phyloP scores from a whole-genome alignment of 2,113 vertebrate genomes.

The Oncorhynchus kisutch region DNA sequence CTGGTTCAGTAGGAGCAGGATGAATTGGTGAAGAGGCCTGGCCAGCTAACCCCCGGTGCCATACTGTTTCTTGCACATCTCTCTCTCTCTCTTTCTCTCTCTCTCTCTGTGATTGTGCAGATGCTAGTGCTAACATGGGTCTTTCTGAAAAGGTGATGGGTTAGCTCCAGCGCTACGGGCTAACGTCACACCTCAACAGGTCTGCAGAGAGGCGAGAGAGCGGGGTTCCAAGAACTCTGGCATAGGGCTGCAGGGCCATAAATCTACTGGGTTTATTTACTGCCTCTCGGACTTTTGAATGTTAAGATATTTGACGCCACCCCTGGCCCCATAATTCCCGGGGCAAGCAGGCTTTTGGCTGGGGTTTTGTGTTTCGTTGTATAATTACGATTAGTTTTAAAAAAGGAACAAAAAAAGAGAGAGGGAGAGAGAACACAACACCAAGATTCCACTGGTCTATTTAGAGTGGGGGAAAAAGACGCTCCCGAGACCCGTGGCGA shows the following conservation, averaged over 20 bases:
- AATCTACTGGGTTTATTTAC: slow-evolving; percentile 97
- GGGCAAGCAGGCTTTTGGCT: slow-evolving; percentile 88
- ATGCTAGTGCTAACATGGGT: slow-evolving; percentile 51
- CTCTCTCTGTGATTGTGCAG: slow-evolving; percentile 49
- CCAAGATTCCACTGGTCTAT: slow-evolving; percentile 52
- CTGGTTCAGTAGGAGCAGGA: slow-evolving; percentile 63
- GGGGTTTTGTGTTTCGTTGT: slow-evolving; percentile 89
- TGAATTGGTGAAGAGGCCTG: slow-evolving; percentile 63
- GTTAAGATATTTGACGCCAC: slow-evolving; percentile 97
- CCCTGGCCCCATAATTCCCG: slow-evolving; percentile 89
- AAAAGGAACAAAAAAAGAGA: slow-evolving; percentile 46
- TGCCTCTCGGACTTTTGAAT: slow-evolving; percentile 94
- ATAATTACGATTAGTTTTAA: slow-evolving; percentile 88
- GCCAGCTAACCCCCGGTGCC: slow-evolving; percentile 53
- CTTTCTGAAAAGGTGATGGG: slow-evolving; percentile 66
- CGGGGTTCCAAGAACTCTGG: slow-evolving; percentile 58
- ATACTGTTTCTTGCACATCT: slow-evolving; percentile 11
- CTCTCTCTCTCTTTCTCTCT: slow-evolving; percentile 9
- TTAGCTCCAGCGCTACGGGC: slow-evolving; percentile 90
- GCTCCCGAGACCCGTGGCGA: slow-evolving; percentile 47
- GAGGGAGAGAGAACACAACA: slow-evolving; percentile 45
- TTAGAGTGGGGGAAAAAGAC: slow-evolving; percentile 47
- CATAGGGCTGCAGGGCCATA: slow-evolving; percentile 78
- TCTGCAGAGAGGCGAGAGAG: slow-evolving; percentile 73
- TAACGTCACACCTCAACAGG: slow-evolving; percentile 88